A percentile compares a stretch with the other conserved stretches of the same genome.
phyloP scores from a whole-genome alignment of 1,140 invertebrate species.

The Drosophila orosa region DNA sequence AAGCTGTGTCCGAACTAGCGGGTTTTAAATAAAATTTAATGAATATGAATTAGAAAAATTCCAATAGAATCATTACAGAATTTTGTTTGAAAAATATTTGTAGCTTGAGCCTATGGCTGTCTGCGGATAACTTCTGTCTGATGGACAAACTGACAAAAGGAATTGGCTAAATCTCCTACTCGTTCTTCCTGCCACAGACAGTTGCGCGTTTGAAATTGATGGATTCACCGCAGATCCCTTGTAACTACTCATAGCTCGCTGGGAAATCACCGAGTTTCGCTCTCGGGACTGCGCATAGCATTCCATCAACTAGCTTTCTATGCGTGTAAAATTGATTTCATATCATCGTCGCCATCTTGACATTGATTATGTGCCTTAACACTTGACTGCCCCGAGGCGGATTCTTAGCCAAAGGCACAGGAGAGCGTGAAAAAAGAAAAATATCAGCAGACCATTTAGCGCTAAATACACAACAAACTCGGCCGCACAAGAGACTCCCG shows the following conservation, averaged over 20 bases:
- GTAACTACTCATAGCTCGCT: slow-evolving; percentile 9
- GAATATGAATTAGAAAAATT: too few species aligned
- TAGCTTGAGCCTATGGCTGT: not conserved
- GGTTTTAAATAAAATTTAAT: too few species aligned
- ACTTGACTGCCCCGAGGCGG: slow-evolving; percentile 56
- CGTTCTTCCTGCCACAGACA: not conserved
- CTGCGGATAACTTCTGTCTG: not conserved
- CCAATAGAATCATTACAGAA: not conserved
- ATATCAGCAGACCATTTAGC: slow-evolving; percentile 73
- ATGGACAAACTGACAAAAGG: not conserved
- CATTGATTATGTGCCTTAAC: slow-evolving; percentile 73
- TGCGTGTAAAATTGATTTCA: slow-evolving; percentile 57
- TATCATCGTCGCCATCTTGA: slow-evolving; percentile 64
- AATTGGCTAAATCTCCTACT: not conserved
- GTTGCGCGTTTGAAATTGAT: slow-evolving; percentile 10
- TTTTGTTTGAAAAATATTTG: not conserved
- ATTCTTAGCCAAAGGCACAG: slow-evolving; percentile 20
- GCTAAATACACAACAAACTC: slow-evolving; percentile 56
- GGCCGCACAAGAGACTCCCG: not conserved
- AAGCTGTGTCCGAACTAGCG: too few species aligned
- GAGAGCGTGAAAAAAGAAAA: slow-evolving; percentile 41
- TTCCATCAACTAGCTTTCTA: slow-evolving; percentile 39
- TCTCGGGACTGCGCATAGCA: slow-evolving; percentile 5
- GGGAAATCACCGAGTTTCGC: slow-evolving; percentile 7
- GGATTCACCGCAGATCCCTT: slow-evolving; percentile 9